Conservation (phyloP, 2,888 invertebrate genomes). For the Drosophila parthenogenetica region DNA sequence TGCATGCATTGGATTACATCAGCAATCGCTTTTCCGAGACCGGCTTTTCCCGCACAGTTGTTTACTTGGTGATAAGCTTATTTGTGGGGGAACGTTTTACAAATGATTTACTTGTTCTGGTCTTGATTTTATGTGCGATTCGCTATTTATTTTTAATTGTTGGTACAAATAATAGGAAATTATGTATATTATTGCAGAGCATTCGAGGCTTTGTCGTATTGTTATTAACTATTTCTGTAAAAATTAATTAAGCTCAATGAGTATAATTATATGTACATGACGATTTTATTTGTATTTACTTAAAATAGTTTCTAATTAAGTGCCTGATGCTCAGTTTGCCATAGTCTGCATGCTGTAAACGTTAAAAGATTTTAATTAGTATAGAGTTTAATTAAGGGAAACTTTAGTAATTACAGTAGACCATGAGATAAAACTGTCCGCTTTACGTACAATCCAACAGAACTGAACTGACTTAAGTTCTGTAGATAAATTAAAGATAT, state of each 20-base stretch:
- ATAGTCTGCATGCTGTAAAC: conserved; percentile 4
- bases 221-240: background rate
- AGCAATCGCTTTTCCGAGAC: conserved; percentile 38
- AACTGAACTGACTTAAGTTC: too few species aligned
- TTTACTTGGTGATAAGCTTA: conserved; percentile 37
- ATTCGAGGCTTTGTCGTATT: background rate
- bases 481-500: too few species aligned
- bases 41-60: conserved; percentile 23
- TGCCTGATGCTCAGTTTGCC: background rate
- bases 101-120: conserved; percentile 13
- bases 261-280: conserved; percentile 1
- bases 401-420: too few species aligned
- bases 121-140: conserved; percentile 5
- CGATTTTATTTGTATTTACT: background rate
- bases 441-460: too few species aligned
- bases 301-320: background rate
- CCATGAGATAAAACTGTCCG: too few species aligned
- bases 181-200: background rate
- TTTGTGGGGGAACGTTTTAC: conserved; percentile 3
- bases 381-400: too few species aligned
- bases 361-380: background rate
- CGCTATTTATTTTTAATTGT: conserved; percentile 17
- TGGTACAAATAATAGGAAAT: conserved; percentile 11
- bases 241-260: background rate
- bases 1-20: conserved; percentile 58